Evolutionary conservation across 2,113 vertebrate genomes (phyloP).

Genomic region (Eurypyga helias): DNA sequence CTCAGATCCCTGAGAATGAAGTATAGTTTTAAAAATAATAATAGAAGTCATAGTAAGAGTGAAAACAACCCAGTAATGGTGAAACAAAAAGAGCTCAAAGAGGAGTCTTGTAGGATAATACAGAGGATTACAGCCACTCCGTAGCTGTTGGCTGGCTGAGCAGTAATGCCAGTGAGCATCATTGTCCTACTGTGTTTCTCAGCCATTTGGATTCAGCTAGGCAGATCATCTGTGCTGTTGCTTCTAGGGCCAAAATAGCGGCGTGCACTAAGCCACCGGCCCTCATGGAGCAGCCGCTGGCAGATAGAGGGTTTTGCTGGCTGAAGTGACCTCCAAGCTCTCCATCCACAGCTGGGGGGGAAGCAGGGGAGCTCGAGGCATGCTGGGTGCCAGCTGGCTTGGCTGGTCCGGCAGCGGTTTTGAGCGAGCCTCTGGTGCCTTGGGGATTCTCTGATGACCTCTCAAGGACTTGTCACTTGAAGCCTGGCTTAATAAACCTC

Average conservation of each 20-base stretch:
- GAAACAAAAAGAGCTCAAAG: background rate
- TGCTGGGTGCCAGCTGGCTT: background rate
- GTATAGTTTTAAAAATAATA: background rate
- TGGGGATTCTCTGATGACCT: background rate
- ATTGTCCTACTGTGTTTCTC: background rate
- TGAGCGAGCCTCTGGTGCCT: background rate
- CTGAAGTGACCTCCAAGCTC: background rate
- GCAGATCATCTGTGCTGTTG: background rate
- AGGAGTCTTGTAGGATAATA: background rate
- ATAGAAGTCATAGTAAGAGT: background rate
- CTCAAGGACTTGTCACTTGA: background rate
- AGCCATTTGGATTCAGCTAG: background rate
- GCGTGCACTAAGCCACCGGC: accelerated
- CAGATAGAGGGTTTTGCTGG: background rate
- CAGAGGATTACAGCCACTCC: background rate
- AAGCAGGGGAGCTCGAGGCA: background rate
- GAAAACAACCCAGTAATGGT: background rate
- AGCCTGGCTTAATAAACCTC: background rate
- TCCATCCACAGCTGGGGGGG: background rate
- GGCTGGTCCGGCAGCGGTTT: accelerated
- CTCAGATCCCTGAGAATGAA: background rate
- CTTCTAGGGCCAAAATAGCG: background rate
- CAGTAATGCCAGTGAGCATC: background rate
- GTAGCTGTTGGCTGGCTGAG: background rate
- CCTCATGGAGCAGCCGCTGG: background rate